Evolutionary conservation across 2,888 invertebrate genomes (phyloP).

Genomic region (Anagyrus pseudococci): DNA sequence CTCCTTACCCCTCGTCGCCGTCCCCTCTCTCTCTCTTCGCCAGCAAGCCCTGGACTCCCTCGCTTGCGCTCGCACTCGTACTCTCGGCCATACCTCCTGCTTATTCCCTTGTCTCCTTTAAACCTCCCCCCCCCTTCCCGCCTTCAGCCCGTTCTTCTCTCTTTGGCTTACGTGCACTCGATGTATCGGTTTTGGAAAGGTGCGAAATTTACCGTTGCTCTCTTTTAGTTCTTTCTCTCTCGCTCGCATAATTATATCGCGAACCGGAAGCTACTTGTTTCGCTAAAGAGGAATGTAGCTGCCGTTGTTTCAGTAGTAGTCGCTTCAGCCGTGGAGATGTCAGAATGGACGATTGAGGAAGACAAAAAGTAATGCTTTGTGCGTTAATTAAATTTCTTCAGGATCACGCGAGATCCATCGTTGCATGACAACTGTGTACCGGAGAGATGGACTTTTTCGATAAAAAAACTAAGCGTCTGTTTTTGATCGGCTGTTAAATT

Average conservation of each 20-base stretch:
- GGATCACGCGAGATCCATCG: slow-evolving; percentile 35
- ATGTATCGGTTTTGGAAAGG: background rate
- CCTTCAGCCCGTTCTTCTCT: slow-evolving; percentile 28
- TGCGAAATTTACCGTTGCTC: slow-evolving; percentile 51
- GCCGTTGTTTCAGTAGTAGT: too few species aligned
- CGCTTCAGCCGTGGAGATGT: too few species aligned
- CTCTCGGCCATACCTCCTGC: too few species aligned
- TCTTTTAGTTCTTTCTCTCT: slow-evolving; percentile 18
- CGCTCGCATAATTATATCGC: slow-evolving; percentile 57
- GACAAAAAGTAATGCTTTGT: slow-evolving; percentile 34
- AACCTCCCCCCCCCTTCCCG: slow-evolving; percentile 20
- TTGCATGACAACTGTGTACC: background rate
- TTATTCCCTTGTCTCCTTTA: slow-evolving; percentile 4
- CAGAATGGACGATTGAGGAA: slow-evolving; percentile 16
- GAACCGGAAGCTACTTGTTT: too few species aligned
- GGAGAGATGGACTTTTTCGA: too few species aligned
- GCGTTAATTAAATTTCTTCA: slow-evolving; percentile 52
- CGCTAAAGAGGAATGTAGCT: too few species aligned
- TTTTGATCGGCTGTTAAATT: too few species aligned
- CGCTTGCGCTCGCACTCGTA: too few species aligned
- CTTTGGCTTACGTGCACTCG: background rate
- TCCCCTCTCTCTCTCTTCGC: slow-evolving; percentile 24
- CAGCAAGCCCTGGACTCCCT: too few species aligned
- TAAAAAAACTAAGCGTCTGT: too few species aligned
- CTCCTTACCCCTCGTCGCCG: slow-evolving; percentile 36